Conservation (phyloP, 2,113 vertebrate species). For the Cyanoderma ruficeps region DNA sequence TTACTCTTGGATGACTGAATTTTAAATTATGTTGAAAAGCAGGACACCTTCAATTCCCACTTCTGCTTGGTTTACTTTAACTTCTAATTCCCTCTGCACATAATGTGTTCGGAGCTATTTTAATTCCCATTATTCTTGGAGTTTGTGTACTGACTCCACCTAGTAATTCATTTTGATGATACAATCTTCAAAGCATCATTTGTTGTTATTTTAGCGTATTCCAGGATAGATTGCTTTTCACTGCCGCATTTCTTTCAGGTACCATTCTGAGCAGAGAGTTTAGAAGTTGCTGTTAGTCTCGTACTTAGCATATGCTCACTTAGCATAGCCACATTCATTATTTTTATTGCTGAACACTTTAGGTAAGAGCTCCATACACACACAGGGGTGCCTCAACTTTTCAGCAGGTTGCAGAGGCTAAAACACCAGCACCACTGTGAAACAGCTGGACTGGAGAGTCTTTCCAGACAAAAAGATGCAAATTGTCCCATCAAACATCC, state of each 20-base stretch:
- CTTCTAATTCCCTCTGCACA: not conserved
- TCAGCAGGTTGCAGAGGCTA: not conserved
- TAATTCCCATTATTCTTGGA: slow-evolving; percentile 9
- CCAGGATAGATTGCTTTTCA: slow-evolving; percentile 36
- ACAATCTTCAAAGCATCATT: slow-evolving; percentile 60
- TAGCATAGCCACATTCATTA: slow-evolving; percentile 50
- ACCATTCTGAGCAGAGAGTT: slow-evolving; percentile 3
- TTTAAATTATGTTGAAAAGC: slow-evolving; percentile 14
- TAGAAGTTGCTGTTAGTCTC: slow-evolving; percentile 51
- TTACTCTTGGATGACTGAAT: not conserved
- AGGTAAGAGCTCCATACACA: slow-evolving; percentile 15
- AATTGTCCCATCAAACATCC: not conserved
- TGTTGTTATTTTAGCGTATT: not conserved
- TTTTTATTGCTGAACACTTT: slow-evolving; percentile 48
- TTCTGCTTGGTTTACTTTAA: not conserved
- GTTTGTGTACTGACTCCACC: not conserved
- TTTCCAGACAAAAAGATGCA: slow-evolving; percentile 1
- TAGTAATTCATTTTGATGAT: slow-evolving; percentile 63
- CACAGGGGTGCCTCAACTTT: slow-evolving; percentile 26
- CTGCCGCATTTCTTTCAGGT: slow-evolving; percentile 56
- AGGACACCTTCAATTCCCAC: not conserved
- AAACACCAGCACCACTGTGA: slow-evolving; percentile 19
- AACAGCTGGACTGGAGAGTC: not conserved
- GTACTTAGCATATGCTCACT: slow-evolving; percentile 52
- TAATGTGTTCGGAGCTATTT: slow-evolving; percentile 5